These are phyloP conservation scores for Psophia crepitans DNA, from an alignment of 2,113 vertebrate genomes.

Conservation along the genomic window DNA sequence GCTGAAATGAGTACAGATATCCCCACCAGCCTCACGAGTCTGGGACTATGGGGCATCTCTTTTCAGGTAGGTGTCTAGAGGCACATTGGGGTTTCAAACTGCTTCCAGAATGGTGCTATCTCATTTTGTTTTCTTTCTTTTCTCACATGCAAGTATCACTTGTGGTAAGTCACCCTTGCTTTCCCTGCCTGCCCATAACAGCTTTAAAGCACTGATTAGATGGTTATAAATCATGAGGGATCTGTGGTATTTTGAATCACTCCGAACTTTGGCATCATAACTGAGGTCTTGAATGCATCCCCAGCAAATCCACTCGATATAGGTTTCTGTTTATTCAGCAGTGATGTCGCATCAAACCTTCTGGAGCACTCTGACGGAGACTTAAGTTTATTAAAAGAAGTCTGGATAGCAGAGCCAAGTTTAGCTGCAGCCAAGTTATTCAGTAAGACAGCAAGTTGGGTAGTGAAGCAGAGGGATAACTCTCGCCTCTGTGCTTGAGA, in stretches of 20 bases:
- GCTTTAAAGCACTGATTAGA: background rate
- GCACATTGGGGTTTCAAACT: background rate
- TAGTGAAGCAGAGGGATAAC: background rate
- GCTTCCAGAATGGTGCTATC: background rate
- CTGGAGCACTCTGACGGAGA: background rate
- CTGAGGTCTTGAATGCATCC: background rate
- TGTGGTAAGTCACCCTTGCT: background rate
- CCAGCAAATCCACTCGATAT: background rate
- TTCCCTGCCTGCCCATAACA: background rate
- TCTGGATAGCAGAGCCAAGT: slow-evolving; percentile 1
- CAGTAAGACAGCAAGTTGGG: background rate
- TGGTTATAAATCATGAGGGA: background rate
- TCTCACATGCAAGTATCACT: background rate
- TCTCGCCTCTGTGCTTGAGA: background rate
- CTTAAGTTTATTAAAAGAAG: slow-evolving; percentile 47
- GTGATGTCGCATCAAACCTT: slow-evolving; percentile 1
- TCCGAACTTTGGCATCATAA: background rate
- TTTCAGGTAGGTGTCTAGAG: background rate
- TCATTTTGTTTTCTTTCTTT: background rate
- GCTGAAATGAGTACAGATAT: background rate
- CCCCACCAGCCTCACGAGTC: background rate
- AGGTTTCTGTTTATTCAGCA: slow-evolving; percentile 51
- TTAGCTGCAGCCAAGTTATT: background rate
- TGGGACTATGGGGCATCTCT: background rate
- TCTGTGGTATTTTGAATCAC: background rate